These are phyloP conservation scores for Papilio demoleus DNA, from an alignment of 2,888 invertebrate genomes.

Conservation along the genomic window DNA sequence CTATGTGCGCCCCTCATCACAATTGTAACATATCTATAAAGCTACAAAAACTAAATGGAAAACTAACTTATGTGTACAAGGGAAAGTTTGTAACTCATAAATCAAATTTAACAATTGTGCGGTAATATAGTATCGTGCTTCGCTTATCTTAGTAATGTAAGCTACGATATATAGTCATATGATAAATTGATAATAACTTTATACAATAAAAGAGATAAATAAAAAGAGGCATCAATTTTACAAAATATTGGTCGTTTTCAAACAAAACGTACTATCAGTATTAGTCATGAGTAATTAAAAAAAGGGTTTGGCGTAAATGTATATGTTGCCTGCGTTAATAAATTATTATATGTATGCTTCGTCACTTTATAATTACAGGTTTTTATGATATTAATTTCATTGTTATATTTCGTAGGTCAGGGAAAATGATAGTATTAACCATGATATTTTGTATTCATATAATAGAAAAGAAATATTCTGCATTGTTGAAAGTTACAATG, in stretches of 20 bases:
- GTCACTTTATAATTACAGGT: conserved; percentile 1
- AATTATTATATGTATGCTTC: background rate
- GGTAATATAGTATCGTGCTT: too few relatives aligned
- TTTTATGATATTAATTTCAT: conserved; percentile 15
- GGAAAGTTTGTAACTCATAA: background rate
- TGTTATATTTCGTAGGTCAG: background rate
- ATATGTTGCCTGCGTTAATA: background rate
- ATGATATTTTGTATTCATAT: background rate
- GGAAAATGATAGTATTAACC: background rate
- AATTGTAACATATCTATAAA: background rate
- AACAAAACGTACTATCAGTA: background rate
- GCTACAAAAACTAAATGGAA: background rate
- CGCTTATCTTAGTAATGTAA: too few relatives aligned
- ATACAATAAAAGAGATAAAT: background rate
- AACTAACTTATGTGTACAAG: background rate
- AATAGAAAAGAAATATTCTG: too few relatives aligned
- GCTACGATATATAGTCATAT: too few relatives aligned
- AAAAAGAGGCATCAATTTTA: background rate
- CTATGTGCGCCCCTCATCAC: background rate
- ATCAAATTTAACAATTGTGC: too few relatives aligned
- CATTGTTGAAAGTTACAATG: too few relatives aligned
- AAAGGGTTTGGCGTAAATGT: conserved; percentile 11
- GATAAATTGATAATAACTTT: too few relatives aligned
- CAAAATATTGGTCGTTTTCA: background rate
- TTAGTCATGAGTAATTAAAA: conserved; percentile 11